A percentile compares a stretch with the other conserved stretches of the same genome.
phyloP scores from a whole-genome alignment of 2,113 vertebrate genomes.

The Butastur rufipennis region DNA sequence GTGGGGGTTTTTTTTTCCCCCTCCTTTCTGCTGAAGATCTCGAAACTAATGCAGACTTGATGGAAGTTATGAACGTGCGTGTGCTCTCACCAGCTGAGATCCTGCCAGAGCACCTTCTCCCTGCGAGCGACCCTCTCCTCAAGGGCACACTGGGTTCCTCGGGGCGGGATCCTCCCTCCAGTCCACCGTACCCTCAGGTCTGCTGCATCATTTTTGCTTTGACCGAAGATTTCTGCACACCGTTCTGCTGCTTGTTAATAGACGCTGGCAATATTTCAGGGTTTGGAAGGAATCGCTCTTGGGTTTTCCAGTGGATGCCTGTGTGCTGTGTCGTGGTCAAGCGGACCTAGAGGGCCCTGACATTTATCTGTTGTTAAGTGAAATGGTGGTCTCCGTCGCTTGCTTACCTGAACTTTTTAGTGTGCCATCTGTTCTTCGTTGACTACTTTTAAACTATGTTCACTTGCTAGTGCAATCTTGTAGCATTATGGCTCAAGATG shows the following conservation, averaged over 20 bases:
- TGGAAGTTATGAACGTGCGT: slow-evolving; percentile 24
- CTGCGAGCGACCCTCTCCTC: background rate
- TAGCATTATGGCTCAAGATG: background rate
- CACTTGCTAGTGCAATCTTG: background rate
- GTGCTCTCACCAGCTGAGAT: background rate
- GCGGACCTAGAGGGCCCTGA: background rate
- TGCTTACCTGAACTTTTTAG: background rate
- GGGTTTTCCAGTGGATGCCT: background rate
- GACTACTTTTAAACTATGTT: background rate
- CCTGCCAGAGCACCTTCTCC: background rate
- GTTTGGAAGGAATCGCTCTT: background rate
- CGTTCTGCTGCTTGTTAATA: background rate
- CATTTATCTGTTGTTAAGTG: background rate
- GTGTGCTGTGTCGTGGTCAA: background rate
- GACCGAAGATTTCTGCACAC: background rate
- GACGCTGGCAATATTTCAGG: background rate
- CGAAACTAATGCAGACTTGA: background rate
- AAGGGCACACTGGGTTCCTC: background rate
- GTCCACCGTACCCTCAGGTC: background rate
- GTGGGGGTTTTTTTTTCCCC: accelerated
- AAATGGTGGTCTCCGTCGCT: background rate
- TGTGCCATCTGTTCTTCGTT: background rate
- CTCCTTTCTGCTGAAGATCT: background rate
- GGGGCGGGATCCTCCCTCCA: background rate
- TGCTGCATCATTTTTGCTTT: background rate